Conservation (phyloP, 2,888 invertebrate genomes). For the Plagodis pulveraria region DNA sequence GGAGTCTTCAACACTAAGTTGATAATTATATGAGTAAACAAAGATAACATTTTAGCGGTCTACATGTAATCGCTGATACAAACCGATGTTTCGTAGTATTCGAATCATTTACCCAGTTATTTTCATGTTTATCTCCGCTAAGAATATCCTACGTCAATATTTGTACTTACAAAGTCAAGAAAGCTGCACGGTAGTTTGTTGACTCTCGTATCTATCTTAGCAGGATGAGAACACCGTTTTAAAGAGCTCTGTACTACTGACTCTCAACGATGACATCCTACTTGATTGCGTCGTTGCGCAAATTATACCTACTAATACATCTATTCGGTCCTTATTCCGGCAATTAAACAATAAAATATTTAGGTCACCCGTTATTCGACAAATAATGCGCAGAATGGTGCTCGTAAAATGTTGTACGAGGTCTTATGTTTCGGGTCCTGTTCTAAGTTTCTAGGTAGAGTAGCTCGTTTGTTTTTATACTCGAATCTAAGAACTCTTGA, state of each 20-base stretch:
- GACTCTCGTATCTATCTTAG: slow-evolving; percentile 41
- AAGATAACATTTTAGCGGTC: slow-evolving; percentile 65
- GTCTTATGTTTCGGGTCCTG: slow-evolving; percentile 41
- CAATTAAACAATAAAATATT: slow-evolving; percentile 51
- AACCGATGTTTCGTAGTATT: slow-evolving; percentile 61
- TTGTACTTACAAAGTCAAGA: slow-evolving; percentile 60
- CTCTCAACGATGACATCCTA: slow-evolving; percentile 33
- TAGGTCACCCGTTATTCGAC: slow-evolving; percentile 54
- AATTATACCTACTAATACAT: slow-evolving; percentile 12
- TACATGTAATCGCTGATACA: slow-evolving; percentile 67
- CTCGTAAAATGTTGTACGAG: slow-evolving; percentile 49
- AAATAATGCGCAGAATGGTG: slow-evolving; percentile 48
- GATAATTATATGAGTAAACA: slow-evolving; percentile 69
- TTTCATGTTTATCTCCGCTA: slow-evolving; percentile 62
- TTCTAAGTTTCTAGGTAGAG: slow-evolving; percentile 28
- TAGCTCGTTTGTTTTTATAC: no score
- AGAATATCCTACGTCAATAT: slow-evolving; percentile 76
- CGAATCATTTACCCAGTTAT: slow-evolving; percentile 69
- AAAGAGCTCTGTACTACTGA: slow-evolving; percentile 8
- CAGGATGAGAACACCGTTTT: slow-evolving; percentile 38
- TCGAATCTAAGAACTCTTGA: background rate
- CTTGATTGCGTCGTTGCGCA: slow-evolving; percentile 23
- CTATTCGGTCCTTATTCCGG: slow-evolving; percentile 46
- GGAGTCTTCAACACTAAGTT: no score
- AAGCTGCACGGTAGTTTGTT: slow-evolving; percentile 52